Conservation (phyloP, 2,797 vertebrate species). For the Moxostoma hubbsi region DNA sequence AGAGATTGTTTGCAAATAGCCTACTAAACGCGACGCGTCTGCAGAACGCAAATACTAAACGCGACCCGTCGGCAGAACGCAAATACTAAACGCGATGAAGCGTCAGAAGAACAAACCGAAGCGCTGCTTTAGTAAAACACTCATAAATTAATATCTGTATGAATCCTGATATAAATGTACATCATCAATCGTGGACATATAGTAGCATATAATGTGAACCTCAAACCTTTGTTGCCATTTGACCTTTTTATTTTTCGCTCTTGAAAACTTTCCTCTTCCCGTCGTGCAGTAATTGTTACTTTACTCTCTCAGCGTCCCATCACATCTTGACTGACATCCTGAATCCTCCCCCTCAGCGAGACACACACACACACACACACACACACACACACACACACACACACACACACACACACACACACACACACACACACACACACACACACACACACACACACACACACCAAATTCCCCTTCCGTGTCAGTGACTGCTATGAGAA, state of each 20-base stretch:
- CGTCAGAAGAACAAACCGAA: neutral
- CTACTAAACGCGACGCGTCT: too few species aligned
- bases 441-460: neutral
- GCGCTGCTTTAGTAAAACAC: neutral
- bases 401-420: too few species aligned
- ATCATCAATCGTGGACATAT: neutral
- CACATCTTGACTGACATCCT: conserved; percentile 72
- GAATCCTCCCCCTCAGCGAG: conserved; percentile 72
- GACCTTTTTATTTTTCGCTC: conserved; percentile 36
- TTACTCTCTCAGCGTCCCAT: conserved; percentile 62
- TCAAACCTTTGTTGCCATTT: conserved; percentile 76
- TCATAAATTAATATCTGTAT: neutral
- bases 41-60: neutral
- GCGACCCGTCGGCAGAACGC: neutral
- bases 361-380: neutral
- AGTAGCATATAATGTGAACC: neutral
- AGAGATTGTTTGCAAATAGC: too few species aligned
- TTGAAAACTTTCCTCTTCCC: conserved; percentile 60
- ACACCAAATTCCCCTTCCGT: conserved; percentile 60
- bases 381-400: too few species aligned
- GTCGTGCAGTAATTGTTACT: conserved; percentile 58
- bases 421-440: too few species aligned
- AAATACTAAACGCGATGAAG: neutral
- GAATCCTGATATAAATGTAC: neutral
- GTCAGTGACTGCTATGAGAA: conserved; percentile 52